Conservation (phyloP, 2,113 vertebrate genomes). For the Pedetes capensis region DNA sequence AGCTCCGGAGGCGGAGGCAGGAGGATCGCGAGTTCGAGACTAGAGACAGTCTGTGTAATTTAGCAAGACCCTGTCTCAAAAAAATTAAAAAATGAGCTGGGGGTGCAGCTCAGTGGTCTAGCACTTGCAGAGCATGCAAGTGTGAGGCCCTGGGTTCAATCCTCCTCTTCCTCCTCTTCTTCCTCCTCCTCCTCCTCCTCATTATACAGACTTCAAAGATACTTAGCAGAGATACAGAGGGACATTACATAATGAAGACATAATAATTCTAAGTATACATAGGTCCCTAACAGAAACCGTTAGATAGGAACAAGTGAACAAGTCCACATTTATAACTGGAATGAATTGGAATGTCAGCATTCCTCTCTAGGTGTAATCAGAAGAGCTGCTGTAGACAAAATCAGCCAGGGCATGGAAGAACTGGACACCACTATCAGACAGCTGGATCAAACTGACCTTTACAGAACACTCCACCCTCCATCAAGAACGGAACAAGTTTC, state of each 20-base stretch:
- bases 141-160: not conserved
- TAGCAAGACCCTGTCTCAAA: no score
- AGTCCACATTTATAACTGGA: fast-evolving
- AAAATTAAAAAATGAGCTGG: not conserved
- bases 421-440: not conserved
- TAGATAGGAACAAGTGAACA: not conserved
- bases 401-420: not conserved
- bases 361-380: fast-evolving
- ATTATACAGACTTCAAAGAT: not conserved
- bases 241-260: not conserved
- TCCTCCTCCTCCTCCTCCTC: no score
- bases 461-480: not conserved
- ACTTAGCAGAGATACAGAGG: not conserved
- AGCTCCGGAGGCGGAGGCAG: no score
- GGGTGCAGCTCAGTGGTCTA: not conserved
- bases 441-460: no score
- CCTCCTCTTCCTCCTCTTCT: no score
- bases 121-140: not conserved
- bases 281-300: fast-evolving
- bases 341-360: fast-evolving
- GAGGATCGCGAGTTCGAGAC: no score
- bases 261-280: no score
- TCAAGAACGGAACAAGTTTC: not conserved
- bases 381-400: not conserved
- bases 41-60: no score